Evolutionary conservation across 1,140 invertebrate species (phyloP).

Genomic region (Drosophila athabasca): DNA sequence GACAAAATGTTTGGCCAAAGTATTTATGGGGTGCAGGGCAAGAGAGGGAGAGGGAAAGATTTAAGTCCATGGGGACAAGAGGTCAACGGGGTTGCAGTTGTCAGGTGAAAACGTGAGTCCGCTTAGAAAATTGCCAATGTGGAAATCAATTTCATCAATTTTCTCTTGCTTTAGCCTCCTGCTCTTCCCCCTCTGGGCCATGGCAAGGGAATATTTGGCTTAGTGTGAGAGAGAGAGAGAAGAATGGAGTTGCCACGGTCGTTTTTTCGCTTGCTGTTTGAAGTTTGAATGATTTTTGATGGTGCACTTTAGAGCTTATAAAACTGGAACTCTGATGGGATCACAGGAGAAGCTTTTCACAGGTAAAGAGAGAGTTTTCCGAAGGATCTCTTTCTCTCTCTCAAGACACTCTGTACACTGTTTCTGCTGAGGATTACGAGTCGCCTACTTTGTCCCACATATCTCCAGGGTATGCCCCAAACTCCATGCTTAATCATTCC

Average conservation of each 20-base stretch:
- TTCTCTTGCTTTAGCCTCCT: conserved; percentile 28
- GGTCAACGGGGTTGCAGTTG: conserved; percentile 68
- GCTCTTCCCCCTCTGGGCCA: neutral
- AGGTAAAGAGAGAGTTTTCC: neutral
- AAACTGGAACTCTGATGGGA: conserved; percentile 14
- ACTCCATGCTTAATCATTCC: conserved; percentile 37
- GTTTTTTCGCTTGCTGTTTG: neutral
- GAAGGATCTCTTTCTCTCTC: too few species aligned
- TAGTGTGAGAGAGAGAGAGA: too few species aligned
- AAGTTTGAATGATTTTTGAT: conserved; percentile 9
- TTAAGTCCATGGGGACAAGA: conserved; percentile 14
- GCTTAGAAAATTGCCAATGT: conserved; percentile 74
- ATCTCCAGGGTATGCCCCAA: conserved; percentile 14
- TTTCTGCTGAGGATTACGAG: too few species aligned
- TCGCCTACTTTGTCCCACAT: too few species aligned
- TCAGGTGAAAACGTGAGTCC: conserved; percentile 58
- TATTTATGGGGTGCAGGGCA: conserved; percentile 44
- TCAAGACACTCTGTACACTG: too few species aligned
- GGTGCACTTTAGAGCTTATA: conserved; percentile 2
- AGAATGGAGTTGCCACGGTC: too few species aligned
- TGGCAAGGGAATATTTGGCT: neutral
- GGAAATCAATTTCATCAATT: conserved; percentile 77
- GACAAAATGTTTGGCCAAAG: conserved; percentile 65
- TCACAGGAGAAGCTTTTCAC: conserved; percentile 13
- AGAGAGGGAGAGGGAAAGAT: neutral